phyloP scores from a whole-genome alignment of 2,113 vertebrate genomes.

The Uria lomvia region DNA sequence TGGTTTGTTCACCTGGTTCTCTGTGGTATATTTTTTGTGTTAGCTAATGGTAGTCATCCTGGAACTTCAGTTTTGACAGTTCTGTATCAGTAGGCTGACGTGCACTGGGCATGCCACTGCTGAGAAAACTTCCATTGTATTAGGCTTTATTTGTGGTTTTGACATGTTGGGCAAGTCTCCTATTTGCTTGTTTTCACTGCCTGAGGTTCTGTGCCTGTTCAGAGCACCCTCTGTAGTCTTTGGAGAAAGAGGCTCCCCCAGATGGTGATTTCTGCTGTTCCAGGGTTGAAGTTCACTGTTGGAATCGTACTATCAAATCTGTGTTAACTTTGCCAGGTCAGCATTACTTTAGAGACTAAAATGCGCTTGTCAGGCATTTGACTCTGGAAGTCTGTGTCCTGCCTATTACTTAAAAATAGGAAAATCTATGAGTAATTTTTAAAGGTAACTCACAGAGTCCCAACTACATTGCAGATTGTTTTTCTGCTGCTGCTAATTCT shows the following conservation, averaged over 20 bases:
- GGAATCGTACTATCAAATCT: background rate
- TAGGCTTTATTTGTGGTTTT: background rate
- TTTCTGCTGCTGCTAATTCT: background rate
- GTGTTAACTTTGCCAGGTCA: background rate
- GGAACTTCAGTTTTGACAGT: background rate
- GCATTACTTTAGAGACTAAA: background rate
- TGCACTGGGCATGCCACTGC: background rate
- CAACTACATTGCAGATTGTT: background rate
- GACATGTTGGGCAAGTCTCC: rapidly evolving
- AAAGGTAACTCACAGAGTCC: background rate
- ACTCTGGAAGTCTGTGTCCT: background rate
- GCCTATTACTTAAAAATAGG: background rate
- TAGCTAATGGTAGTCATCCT: background rate
- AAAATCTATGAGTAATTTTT: background rate
- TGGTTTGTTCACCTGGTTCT: slow-evolving; percentile 50
- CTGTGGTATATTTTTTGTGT: background rate
- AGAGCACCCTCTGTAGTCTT: background rate
- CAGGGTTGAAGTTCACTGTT: background rate
- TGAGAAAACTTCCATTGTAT: background rate
- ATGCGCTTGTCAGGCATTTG: background rate
- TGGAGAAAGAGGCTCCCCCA: background rate
- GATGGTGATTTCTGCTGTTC: background rate
- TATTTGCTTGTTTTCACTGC: background rate
- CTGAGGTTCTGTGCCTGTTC: background rate
- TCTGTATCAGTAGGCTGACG: background rate